Evolutionary conservation across 2,888 invertebrate genomes (phyloP), one percentile per base, ranked within the genome.

Genomic region (Drosophila austrosaltans): DNA sequence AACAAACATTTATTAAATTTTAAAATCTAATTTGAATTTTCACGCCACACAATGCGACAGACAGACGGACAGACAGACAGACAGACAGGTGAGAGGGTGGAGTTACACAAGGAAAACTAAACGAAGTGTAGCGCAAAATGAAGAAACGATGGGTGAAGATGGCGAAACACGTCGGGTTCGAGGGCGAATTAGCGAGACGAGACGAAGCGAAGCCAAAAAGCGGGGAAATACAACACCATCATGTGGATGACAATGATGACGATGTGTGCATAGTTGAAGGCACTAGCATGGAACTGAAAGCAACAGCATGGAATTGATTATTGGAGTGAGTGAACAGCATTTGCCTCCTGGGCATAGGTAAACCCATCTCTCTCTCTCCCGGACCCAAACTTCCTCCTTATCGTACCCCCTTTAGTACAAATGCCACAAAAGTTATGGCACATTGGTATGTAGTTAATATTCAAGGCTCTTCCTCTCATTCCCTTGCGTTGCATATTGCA

Each of bases 21-120:
- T 89, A 90, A 90, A 89, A 90, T 90, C 83, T 85, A 82, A 90
- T 90, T 89, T 89, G 79, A 82, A 89, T 90, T 88, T 90, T 89
- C 77, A 89, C 87, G 78, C 89, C 76, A 79, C 73, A 71, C 68
- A 73, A 61, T 72, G 58, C 63, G 61, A 22, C 58, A 60, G 65
- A 42, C 66, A 65, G 20, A 22, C 39, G 54, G 16, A 20, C 39
- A 62, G 61, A 10, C 56, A 54, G 53, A 40, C 36, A 32, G 39
- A 42, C 8, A 36, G 30, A 20, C 10, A 54, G 25, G 6, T n/a
- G 58, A 44, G 63, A 77, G 62, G 66, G 62, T 40, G 62, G 20
- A 61, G 8, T 30, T 63, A n/a, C 69, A 58, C 36, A 36, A 72
- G 67, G 10, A 63, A 74, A 69, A 74, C 72, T 69, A 79, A 82